phyloP scores from a whole-genome alignment of 92 coral and sea anemone species.

The Zoanthus sansibaricus region DNA sequence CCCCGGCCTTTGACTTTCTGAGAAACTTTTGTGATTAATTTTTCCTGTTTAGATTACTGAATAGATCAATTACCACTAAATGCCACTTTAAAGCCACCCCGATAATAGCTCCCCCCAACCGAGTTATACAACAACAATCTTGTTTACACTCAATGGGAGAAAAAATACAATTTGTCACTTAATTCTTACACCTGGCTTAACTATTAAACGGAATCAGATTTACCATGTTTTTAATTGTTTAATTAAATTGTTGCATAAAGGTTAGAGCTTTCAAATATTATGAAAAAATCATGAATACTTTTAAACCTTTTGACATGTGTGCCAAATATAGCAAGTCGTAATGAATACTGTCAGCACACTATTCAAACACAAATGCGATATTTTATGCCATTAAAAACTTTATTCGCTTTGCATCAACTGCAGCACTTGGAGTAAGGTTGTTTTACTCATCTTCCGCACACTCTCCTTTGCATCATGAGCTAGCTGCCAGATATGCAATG shows the following conservation, averaged over 20 bases:
- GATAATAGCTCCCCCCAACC: not conserved
- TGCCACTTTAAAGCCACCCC: conserved; percentile 3
- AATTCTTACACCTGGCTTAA: not conserved
- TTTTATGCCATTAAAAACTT: not conserved
- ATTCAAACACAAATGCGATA: not conserved
- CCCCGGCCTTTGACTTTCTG: not conserved
- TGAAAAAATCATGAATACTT: not conserved
- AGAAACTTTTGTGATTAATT: not conserved
- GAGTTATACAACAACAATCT: not conserved
- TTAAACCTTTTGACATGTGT: not conserved
- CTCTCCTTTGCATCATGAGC: conserved; percentile 29
- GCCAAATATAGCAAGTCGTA: not conserved
- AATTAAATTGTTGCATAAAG: conserved; percentile 1
- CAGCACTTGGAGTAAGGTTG: conserved; percentile 2
- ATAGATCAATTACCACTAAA: not conserved
- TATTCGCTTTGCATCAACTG: not conserved
- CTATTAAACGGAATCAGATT: not conserved
- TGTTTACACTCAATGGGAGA: not conserved
- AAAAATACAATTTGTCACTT: not conserved
- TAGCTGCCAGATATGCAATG: conserved; percentile 55
- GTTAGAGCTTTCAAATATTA: not conserved
- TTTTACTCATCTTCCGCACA: conserved; percentile 40
- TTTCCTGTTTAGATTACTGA: not conserved
- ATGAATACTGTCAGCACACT: not conserved
- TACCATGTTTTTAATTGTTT: not conserved